Evolutionary conservation across 2,888 invertebrate species (phyloP), one percentile per base, ranked within the genome.

Genomic region (Chrysopilus asiliformis): DNA sequence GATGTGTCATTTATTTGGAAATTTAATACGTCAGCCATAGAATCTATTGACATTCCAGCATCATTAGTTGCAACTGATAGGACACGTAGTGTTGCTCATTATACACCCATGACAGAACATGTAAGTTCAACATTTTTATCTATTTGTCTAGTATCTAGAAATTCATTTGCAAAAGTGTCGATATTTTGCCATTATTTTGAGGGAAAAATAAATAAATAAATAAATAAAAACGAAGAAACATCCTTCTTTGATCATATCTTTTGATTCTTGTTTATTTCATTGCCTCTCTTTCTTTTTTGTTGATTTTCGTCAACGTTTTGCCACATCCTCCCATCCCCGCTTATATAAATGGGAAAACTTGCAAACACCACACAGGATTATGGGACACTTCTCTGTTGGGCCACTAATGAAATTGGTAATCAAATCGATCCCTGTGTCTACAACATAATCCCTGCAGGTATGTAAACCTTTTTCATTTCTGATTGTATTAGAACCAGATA

Each of bases 371-470:
- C 16, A 36, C 34, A 64, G 55, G 80, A 81, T 62, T 82, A 81
- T 51, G 81, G 81, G 17, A 78, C 78, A 14, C 62, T 82, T 25
- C 66, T 79, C 27, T 82, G 82, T 53, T 79, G 77, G 76, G 81
- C 76, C 7, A 68, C 65, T 50, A 82, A 82, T 58, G 76, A 77
- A 53, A 73, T 79, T 46, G 81, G 81, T 32, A 64, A 70, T 44
- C 81, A 81, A 57, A 68, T 68, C 47, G 76, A 76, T 41, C 81
- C 82, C 1, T 82, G 82, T 56, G 71, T 79, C 32, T 81, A 74
- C 57, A 74, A 73, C 53, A 72, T 82, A 46, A 76, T 75, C 47
- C 79, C 81, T 33, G 80, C 81, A 54, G 81, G 82, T 72, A 60
- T 57, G 59, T 53, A 39, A 38, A 34, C 33, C 27, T 22, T 22